A percentile compares a stretch with the other conserved stretches of the same genome.
These are phyloP conservation scores for Chaetops frenatus DNA, from an alignment of 2,113 vertebrate genomes.

Conservation along the genomic window DNA sequence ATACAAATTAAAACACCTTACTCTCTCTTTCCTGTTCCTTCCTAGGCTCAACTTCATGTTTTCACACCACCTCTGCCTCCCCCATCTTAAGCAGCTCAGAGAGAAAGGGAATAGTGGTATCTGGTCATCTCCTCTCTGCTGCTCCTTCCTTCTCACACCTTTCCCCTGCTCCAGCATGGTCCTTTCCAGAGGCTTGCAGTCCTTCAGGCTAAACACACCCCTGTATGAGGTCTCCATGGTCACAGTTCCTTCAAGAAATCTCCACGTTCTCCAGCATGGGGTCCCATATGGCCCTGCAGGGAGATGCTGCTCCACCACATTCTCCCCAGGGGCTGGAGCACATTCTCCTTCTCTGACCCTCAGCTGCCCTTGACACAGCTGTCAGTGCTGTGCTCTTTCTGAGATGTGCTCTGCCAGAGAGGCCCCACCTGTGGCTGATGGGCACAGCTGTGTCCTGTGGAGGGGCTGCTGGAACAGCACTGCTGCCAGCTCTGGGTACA, in stretches of 20 bases:
- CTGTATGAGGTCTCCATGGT: not conserved
- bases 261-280: not conserved
- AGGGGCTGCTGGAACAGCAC: not conserved
- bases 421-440: not conserved
- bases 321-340: not conserved
- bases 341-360: not conserved
- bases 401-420: not conserved
- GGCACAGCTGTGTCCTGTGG: not conserved
- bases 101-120: not conserved
- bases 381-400: not conserved
- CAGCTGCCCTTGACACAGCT: not conserved
- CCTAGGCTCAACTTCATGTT: not conserved
- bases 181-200: not conserved
- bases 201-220: not conserved
- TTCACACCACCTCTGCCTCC: not conserved
- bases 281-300: not conserved
- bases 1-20: not conserved
- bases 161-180: not conserved
- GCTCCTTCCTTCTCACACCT: not conserved
- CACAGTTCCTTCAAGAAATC: not conserved
- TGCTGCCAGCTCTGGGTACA: not conserved
- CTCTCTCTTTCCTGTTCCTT: not conserved
- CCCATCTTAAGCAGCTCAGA: not conserved
- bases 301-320: not conserved
- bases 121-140: not conserved